Base-by-base conservation (phyloP, 2,797 vertebrate genomes). In the Anisognathus igniventris region DNA sequence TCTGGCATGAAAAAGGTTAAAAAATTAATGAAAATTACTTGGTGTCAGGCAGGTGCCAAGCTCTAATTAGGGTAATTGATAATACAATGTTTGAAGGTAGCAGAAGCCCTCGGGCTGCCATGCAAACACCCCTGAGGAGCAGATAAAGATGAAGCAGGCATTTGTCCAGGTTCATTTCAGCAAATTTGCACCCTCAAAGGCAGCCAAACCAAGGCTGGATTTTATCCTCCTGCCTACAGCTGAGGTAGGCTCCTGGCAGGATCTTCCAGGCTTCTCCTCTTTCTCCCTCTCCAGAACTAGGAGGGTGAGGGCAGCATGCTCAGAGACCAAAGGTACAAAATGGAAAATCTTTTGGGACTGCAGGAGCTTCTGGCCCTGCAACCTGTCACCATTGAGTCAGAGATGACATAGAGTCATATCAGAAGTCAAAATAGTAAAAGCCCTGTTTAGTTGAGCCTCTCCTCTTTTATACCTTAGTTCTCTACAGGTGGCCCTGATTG, bases 61-160 rank as follows among this genome's bases (percentile, higher is more conserved):
- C 39, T 85, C 81, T 93, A 93, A 92, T 93, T 87, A 95, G 81
- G 54, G 57, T 93, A 96, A 94, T 94, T 91, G 94, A 96, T 92
- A 90, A 93, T 71, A 77, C 65, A 57, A n/a, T 54, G 91, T 86
- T 94, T 2, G 1, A 18, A 91, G 74, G 93, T 23, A 95, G 78
- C 57, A 85, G 78, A 74, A 83, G 39, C 78, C 91, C 91, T 92
- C 37, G 30, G 87, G 91, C 87, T 96, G 87, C 94, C 75, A 6
- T 24, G 84, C 61, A 80, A 88, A 67, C 92, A 85, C 60, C 71
- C 74, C 91, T 93, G 65, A 91, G 77, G 72, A 93, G 53, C 50
- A 83, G 79, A 89, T 88, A 85, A 93, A 91, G 89, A 91, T 40
- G 87, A 82, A 91, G 66, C 2, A 92, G 75, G 68, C 75, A 65